Conservation (phyloP, 2,797 vertebrate species). For the Buphagus erythrorhynchus region DNA sequence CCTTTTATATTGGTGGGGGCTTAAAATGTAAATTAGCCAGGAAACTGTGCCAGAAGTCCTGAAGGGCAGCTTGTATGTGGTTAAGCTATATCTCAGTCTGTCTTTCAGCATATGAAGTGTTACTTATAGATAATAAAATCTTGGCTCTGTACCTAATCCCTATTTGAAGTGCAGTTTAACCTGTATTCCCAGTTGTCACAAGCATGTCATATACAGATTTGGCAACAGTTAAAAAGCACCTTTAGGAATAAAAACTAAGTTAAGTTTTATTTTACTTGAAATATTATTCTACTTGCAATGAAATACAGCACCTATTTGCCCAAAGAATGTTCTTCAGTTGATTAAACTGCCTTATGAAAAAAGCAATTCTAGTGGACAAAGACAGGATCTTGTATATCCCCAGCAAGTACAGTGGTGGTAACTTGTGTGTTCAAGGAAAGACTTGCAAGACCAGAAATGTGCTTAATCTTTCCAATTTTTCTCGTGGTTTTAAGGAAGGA, state of each 20-base stretch:
- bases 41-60: background rate
- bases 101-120: background rate
- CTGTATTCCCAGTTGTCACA: constrained; percentile 16
- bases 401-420: background rate
- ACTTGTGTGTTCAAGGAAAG: background rate
- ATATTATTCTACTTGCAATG: background rate
- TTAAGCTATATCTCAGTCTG: background rate
- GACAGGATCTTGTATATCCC: background rate
- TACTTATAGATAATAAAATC: background rate
- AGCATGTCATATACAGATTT: background rate
- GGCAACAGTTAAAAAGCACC: background rate
- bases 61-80: background rate
- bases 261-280: background rate
- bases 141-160: background rate
- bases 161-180: background rate
- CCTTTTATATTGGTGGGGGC: background rate
- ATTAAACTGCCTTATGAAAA: background rate
- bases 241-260: background rate
- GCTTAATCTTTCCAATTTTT: background rate
- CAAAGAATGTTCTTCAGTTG: background rate
- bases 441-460: background rate
- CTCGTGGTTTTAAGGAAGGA: background rate
- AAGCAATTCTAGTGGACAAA: background rate
- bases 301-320: background rate
- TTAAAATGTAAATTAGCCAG: background rate